Base-by-base conservation (phyloP, 2,888 invertebrate genomes). In the Meiosimyza decipiens region DNA sequence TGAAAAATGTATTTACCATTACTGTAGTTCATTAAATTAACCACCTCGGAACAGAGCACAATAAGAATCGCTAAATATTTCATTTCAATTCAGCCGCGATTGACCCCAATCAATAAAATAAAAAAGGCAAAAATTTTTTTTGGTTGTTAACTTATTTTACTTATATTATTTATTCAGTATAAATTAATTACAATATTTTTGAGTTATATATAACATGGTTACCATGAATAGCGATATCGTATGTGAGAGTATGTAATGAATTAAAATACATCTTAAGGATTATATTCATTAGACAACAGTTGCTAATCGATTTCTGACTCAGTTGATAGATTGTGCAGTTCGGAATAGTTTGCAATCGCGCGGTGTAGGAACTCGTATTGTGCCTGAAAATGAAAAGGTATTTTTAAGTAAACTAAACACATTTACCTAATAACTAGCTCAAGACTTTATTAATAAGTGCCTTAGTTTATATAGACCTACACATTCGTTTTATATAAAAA, bases 331-430 rank as follows among this genome's bases (percentile, higher is more conserved):
- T 93, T 93, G 88, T 95, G 95, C 79, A 95, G 91, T 87, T 95
- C 95, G 77, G 94, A 93, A 86, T 95, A 95, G 89, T 95, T 95
- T 79, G 95, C 91, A 87, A 96, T 94, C 86, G 95, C 95, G 89
- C 95, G 93, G 89, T 96, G 94, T 82, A 96, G 90, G 89, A 96
- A 96, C 90, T 96, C 95, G 88, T 96, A 96, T 89, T 96, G 96
- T 87, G 94, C 92, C 95, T 96, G 68, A 11, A 82, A 78, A 40
- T 9, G 22, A 64, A 76, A 65, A 74, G 47, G 3, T 2, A 15
- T 57, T 57, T 28, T 13, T 57, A 18, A 28, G 22, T 55, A 6
- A 11, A 57, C 5, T 3, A 15, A n/a, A 15, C 7, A 18, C 18
- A 22, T 57, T 57, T 57, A 57, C 1, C 11, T 28, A 28, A 4